Evolutionary conservation across 2,888 invertebrate species (phyloP), one percentile per base, ranked within the genome.

Genomic region (Conchocele bisecta): DNA sequence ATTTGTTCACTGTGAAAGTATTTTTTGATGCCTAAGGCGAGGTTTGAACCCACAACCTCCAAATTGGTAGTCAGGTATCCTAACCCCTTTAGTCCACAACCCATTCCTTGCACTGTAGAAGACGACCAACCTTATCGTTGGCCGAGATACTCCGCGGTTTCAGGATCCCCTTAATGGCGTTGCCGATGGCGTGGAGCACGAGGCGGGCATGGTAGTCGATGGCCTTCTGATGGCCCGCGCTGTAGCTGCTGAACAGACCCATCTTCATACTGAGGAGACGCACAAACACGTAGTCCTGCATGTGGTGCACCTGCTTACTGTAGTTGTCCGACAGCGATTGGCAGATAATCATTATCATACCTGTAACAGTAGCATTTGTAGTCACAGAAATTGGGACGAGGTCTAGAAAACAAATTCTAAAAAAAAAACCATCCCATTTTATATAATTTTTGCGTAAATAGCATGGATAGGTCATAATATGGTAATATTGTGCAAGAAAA

Each of bases 281-380:
- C 51, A 96, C 94, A 86, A 95, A 95, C 90, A 95, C 95, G 87
- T 94, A 96, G 89, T 98, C 97, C 83, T 98, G 97, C 76, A 95
- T 94, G 0, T 94, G 92, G 0, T 94, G 92, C 0, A 95, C 94
- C 90, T 98, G 98, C 0, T 97, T 93, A 76, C 95, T 95, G 90
- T 97, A 98, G 74, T 95, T 95, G 77, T 97, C 97, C 0, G 95
- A 95, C 53, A 98, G 91, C 84, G 96, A 93, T 90, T 98, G 97
- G 79, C 96, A 95, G 0, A 98, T 92, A 0, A 94, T 94, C 86
- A 98, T 98, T 0, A 97, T 93, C 90, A 95, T 93, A 28, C 94
- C 91, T 91, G 78, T 6, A 79, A 81, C 15, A 60, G 6, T 66
- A 17, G 28, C n/a, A n/a, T n/a, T n/a, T n/a, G n/a, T n/a, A n/a